These are phyloP conservation scores for Megamerina dolium DNA, from an alignment of 2,888 invertebrate genomes.

Conservation along the genomic window DNA sequence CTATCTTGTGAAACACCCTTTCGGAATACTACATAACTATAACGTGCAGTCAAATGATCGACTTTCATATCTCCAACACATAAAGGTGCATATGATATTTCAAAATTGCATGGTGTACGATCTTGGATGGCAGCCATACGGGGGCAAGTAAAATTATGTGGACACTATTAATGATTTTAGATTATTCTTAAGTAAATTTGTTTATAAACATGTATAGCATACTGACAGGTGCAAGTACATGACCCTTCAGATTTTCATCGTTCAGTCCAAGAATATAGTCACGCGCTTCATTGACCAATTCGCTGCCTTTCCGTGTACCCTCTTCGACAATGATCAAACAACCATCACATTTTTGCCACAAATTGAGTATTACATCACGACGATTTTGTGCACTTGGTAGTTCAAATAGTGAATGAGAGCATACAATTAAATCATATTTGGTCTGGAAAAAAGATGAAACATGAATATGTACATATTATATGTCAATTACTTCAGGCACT, in stretches of 20 bases:
- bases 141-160: slow-evolving; percentile 76
- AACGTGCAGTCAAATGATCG: slow-evolving; percentile 53
- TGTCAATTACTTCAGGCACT: slow-evolving; percentile 6
- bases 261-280: slow-evolving; percentile 63
- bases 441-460: slow-evolving; percentile 39
- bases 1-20: slow-evolving; percentile 59
- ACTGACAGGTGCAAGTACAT: slow-evolving; percentile 72
- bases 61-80: slow-evolving; percentile 50
- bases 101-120: slow-evolving; percentile 73
- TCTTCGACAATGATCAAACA: slow-evolving; percentile 80
- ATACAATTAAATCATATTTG: slow-evolving; percentile 73
- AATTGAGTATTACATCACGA: slow-evolving; percentile 62
- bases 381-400: slow-evolving; percentile 62
- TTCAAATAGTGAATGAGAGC: slow-evolving; percentile 77
- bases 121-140: slow-evolving; percentile 51
- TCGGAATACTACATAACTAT: slow-evolving; percentile 74
- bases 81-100: slow-evolving; percentile 57
- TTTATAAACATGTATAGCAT: neutral
- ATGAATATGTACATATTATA: neutral
- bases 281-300: slow-evolving; percentile 75
- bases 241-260: slow-evolving; percentile 49
- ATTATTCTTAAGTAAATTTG: too few species aligned
- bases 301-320: slow-evolving; percentile 76
- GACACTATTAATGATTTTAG: slow-evolving; percentile 66
- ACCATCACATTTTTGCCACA: slow-evolving; percentile 81